A percentile compares a stretch with the other conserved stretches of the same genome.
Evolutionary conservation across 2,113 vertebrate species (phyloP).

Genomic region (Hipposideros armiger): DNA sequence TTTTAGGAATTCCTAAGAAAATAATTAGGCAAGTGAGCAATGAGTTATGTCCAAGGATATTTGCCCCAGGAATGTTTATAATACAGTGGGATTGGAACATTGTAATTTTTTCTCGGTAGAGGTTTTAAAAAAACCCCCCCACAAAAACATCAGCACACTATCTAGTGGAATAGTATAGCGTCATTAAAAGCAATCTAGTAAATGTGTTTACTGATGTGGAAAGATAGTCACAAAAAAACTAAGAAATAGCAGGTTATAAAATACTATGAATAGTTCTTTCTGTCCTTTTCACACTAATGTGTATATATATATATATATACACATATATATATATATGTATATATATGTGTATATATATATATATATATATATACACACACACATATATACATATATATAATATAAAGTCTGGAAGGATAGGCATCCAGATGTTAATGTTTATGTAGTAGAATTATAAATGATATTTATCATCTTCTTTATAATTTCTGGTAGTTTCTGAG

Average conservation of each 20-base stretch:
- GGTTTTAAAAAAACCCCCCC: neutral
- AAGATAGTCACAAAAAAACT: neutral
- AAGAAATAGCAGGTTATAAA: neutral
- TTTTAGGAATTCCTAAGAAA: constrained; percentile 26
- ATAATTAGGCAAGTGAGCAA: neutral
- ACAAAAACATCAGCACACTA: neutral
- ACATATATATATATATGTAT: too few species aligned
- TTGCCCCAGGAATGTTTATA: neutral
- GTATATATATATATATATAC: too few species aligned
- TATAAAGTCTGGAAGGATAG: too few species aligned
- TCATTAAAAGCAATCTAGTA: neutral
- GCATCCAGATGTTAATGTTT: neutral
- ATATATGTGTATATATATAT: too few species aligned
- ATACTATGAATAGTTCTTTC: neutral
- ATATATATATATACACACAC: too few species aligned
- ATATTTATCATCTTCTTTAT: neutral
- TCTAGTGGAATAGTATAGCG: neutral
- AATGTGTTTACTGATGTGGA: neutral
- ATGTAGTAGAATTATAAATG: neutral
- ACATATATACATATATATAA: too few species aligned
- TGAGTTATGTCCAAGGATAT: neutral
- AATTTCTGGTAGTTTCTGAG: neutral
- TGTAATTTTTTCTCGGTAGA: neutral
- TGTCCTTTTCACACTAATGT: too few species aligned
- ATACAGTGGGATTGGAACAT: neutral